Evolutionary conservation across 2,888 invertebrate species (phyloP).

Genomic region (Smittia sp.): DNA sequence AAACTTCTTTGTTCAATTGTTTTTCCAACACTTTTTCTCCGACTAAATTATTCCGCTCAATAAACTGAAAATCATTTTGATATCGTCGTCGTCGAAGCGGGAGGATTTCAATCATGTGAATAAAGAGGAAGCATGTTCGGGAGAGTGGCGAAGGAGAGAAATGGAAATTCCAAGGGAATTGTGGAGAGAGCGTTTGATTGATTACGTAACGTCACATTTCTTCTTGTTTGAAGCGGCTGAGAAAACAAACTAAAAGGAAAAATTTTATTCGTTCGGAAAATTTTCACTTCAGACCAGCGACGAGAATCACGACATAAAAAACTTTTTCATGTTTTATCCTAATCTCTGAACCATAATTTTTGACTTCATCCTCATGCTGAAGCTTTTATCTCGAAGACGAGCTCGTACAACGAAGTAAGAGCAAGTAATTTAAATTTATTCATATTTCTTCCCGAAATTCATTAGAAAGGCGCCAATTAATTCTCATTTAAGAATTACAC

Average conservation of each 20-base stretch:
- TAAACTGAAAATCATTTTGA: neutral
- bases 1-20: neutral
- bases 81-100: too few species aligned
- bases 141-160: neutral
- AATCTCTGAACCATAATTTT: conserved; percentile 33
- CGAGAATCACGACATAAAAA: conserved; percentile 7
- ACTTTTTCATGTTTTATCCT: conserved; percentile 32
- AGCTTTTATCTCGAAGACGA: neutral
- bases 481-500: conserved; percentile 13
- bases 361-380: neutral
- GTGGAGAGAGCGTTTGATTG: too few species aligned
- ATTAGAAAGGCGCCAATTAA: neutral
- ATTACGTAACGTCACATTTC: conserved; percentile 15
- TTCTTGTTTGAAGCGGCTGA: neutral
- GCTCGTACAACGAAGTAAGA: neutral
- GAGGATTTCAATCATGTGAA: neutral
- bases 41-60: conserved; percentile 21
- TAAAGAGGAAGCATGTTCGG: neutral
- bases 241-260: conserved; percentile 1
- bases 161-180: too few species aligned
- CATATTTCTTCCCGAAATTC: neutral
- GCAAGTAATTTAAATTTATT: conserved; percentile 9
- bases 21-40: too few species aligned
- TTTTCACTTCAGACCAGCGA: neutral
- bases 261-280: neutral